Evolutionary conservation across 2,888 invertebrate species (phyloP).

Genomic region (Oscheius sp.): DNA sequence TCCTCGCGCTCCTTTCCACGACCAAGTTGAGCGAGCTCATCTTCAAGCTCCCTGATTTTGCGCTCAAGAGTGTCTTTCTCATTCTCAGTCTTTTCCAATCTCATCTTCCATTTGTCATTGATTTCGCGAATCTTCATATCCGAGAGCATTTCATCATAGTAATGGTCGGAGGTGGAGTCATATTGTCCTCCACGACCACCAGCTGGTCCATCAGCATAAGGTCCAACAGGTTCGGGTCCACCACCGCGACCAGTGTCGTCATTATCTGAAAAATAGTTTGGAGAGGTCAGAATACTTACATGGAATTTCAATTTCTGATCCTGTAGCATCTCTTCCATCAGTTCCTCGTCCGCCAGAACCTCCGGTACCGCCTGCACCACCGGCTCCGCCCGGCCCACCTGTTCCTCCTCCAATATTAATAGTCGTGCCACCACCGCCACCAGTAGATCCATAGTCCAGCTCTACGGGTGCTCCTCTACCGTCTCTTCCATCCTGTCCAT

Average conservation of each 20-base stretch:
- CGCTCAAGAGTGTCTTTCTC: constrained; percentile 62
- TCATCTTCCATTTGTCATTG: constrained; percentile 67
- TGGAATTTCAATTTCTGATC: constrained; percentile 39
- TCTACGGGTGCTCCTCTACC: constrained; percentile 21
- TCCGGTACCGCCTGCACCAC: constrained; percentile 4
- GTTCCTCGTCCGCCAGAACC: neutral
- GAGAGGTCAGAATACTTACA: constrained; percentile 28
- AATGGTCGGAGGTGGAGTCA: constrained; percentile 28
- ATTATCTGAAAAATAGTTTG: neutral
- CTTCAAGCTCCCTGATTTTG: constrained; percentile 64
- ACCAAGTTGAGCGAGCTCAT: constrained; percentile 61
- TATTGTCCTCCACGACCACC: constrained; percentile 29
- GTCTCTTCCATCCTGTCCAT: constrained; percentile 46
- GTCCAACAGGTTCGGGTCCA: constrained; percentile 1
- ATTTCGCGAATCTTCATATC: constrained; percentile 52
- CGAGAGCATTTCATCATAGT: constrained; percentile 63
- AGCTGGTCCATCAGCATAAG: neutral
- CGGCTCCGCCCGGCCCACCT: constrained; percentile 17
- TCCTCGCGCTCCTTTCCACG: constrained; percentile 61
- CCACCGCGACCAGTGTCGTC: constrained; percentile 26
- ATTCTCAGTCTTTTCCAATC: constrained; percentile 66
- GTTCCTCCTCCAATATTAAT: constrained; percentile 9
- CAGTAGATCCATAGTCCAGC: neutral
- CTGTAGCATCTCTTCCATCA: constrained; percentile 21
- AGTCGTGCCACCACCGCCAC: constrained; percentile 15